These are phyloP conservation scores for Lynx canadensis DNA, from an alignment of 2,113 vertebrate genomes.

Conservation along the genomic window DNA sequence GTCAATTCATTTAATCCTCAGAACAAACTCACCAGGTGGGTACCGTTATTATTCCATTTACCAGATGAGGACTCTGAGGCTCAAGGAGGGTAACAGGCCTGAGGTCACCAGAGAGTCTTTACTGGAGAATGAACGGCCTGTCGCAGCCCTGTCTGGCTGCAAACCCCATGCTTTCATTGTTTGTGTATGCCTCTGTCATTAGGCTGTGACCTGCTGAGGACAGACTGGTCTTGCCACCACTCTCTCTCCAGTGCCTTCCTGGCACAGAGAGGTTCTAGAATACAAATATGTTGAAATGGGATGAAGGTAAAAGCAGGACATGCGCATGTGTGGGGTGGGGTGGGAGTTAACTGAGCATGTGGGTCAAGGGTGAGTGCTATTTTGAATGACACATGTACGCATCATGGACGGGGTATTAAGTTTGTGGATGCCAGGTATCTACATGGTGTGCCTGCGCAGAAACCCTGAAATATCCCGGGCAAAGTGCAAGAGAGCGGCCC, in stretches of 20 bases:
- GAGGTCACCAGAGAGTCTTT: not conserved
- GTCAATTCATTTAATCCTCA: not conserved
- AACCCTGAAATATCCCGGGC: not conserved
- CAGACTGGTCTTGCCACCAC: not conserved
- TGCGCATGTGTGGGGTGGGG: rapidly evolving
- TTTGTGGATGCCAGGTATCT: rapidly evolving
- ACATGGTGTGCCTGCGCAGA: rapidly evolving
- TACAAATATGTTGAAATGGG: not conserved
- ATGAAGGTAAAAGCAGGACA: not conserved
- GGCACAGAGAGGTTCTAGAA: not conserved
- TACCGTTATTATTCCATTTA: not conserved
- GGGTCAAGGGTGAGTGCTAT: not conserved
- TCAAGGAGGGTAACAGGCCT: not conserved
- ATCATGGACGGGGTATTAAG: not conserved
- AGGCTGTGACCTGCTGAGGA: not conserved
- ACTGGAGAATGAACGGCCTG: not conserved
- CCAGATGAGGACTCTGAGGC: not conserved
- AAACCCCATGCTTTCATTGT: no score
- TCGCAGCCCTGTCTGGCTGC: not conserved
- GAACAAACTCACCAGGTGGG: not conserved
- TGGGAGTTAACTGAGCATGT: rapidly evolving
- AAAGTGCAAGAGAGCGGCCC: slow-evolving; percentile 47
- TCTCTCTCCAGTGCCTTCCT: not conserved
- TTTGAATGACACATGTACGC: not conserved
- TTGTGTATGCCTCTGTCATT: not conserved